phyloP scores from a whole-genome alignment of 2,888 invertebrate genomes.

The Lymantria monacha region DNA sequence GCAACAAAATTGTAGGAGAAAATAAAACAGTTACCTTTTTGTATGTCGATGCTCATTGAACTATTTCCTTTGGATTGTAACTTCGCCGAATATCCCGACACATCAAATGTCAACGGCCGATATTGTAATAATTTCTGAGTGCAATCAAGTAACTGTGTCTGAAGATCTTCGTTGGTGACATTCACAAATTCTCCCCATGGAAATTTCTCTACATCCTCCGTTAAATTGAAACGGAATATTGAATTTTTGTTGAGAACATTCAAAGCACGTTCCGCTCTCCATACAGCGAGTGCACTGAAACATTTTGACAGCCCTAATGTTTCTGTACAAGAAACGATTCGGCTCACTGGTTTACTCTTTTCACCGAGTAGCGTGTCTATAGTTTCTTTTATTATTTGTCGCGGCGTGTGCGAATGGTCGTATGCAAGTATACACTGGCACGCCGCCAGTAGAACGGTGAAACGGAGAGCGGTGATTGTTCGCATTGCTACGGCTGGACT shows the following conservation, averaged over 20 bases:
- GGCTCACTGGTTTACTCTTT: conserved; percentile 32
- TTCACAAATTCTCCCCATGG: conserved; percentile 68
- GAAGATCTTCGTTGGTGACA: conserved; percentile 71
- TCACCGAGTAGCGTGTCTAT: conserved; percentile 36
- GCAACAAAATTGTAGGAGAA: not conserved
- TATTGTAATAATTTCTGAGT: conserved; percentile 76
- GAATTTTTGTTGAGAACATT: conserved; percentile 29
- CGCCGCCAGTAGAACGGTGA: conserved; percentile 49
- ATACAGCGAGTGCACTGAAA: conserved; percentile 78
- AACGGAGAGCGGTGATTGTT: conserved; percentile 59
- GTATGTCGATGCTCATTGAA: conserved; percentile 71
- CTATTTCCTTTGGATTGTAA: conserved; percentile 78
- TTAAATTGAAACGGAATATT: conserved; percentile 36
- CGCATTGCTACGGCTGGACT: conserved; percentile 72
- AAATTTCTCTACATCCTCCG: conserved; percentile 57
- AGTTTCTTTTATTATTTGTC: conserved; percentile 36
- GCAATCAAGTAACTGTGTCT: conserved; percentile 70
- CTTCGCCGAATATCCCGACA: conserved; percentile 77
- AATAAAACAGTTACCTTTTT: conserved; percentile 58
- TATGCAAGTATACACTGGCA: conserved; percentile 47
- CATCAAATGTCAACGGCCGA: conserved; percentile 71
- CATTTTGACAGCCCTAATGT: conserved; percentile 76
- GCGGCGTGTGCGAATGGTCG: conserved; percentile 40
- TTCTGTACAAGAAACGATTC: conserved; percentile 48
- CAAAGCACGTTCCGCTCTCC: conserved; percentile 70